phyloP scores from a whole-genome alignment of 2,113 vertebrate species.

The Motacilla alba region DNA sequence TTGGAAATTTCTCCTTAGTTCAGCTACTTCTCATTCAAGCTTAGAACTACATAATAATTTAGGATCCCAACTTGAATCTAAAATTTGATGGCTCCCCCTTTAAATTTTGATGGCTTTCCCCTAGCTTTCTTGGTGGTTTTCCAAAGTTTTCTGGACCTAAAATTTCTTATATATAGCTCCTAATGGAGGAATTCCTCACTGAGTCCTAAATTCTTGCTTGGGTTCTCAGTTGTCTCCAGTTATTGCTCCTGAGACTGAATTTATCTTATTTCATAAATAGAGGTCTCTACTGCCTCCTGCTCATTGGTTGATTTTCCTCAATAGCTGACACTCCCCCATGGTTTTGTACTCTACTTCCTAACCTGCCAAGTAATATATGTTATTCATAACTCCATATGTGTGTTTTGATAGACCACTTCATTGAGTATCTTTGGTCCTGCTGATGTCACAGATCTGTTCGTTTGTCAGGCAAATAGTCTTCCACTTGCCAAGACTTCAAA shows the following conservation, averaged over 20 bases:
- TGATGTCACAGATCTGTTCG: background rate
- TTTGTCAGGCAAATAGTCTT: background rate
- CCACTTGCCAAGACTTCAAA: background rate
- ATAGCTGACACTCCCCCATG: background rate
- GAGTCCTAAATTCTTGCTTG: background rate
- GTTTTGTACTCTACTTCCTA: background rate
- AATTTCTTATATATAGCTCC: background rate
- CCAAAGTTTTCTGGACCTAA: constrained; percentile 11
- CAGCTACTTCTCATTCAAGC: background rate
- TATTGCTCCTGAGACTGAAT: background rate
- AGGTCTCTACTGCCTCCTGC: background rate
- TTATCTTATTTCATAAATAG: background rate
- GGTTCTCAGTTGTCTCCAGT: background rate
- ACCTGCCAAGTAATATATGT: background rate
- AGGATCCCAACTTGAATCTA: background rate
- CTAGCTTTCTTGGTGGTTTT: background rate
- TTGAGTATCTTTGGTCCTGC: background rate
- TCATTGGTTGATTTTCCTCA: background rate
- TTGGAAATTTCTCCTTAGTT: constrained; percentile 1
- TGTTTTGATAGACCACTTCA: background rate
- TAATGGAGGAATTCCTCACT: background rate
- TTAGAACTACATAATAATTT: background rate
- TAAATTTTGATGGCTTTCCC: background rate
- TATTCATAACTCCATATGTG: background rate
- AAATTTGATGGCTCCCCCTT: background rate